A percentile compares a stretch with the other conserved stretches of the same genome.
phyloP scores from a whole-genome alignment of 2,113 vertebrate species.

The Caracal caracal region DNA sequence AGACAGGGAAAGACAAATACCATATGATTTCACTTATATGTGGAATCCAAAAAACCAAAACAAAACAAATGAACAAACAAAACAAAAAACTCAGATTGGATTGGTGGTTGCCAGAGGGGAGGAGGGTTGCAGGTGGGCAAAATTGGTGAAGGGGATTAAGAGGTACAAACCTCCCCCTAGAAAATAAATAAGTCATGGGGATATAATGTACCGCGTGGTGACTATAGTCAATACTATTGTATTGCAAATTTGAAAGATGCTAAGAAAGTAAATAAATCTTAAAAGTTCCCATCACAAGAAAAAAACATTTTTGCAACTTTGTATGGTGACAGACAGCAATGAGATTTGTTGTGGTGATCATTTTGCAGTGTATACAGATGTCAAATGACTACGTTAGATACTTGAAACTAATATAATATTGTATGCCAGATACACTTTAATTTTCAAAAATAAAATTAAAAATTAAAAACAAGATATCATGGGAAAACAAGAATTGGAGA shows the following conservation, averaged over 20 bases:
- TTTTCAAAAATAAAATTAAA: not conserved
- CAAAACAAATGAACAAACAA: not conserved
- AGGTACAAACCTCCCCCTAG: not conserved
- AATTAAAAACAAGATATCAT: not conserved
- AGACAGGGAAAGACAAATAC: not conserved
- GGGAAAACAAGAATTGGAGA: not conserved
- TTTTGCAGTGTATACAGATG: not conserved
- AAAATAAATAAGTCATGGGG: not conserved
- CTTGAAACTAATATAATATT: not conserved
- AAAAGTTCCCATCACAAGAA: not conserved
- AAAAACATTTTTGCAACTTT: not conserved
- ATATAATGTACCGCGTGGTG: not conserved
- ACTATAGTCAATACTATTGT: not conserved
- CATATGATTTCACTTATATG: not conserved
- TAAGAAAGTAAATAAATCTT: not conserved
- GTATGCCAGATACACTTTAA: not conserved
- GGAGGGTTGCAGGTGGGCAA: not conserved
- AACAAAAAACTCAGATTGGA: not conserved
- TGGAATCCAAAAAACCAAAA: not conserved
- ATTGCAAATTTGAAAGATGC: not conserved
- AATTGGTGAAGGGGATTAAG: not conserved
- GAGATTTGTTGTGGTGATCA: not conserved
- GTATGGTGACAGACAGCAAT: not conserved
- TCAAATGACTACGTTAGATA: not conserved
- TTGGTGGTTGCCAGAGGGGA: not conserved